Evolutionary conservation across 2,113 vertebrate genomes (phyloP), one percentile per base, ranked within the genome.

Genomic region (Castor canadensis): DNA sequence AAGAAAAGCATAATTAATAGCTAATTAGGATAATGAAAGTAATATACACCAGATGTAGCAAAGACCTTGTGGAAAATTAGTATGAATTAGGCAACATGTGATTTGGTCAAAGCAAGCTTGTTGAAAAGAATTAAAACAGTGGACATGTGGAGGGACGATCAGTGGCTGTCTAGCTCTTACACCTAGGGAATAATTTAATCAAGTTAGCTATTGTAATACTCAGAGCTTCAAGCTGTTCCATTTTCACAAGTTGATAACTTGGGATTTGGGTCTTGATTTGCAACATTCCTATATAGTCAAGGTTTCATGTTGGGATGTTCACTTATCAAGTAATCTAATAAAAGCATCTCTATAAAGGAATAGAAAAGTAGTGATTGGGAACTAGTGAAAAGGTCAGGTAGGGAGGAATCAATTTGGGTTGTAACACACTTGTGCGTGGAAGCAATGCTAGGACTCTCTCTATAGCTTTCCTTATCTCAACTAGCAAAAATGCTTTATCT

Each of bases 1-100:
- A 87, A 98, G 97, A 97, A 98, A 97, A 97, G 95, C 97, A 96
- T 98, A 98, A 99, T 99, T 98, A 99, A 98, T 98, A 98, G 97
- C 96, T 98, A 98, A 98, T 99, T 98, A 97, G 95, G 97, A 93
- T 98, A 98, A 98, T 98, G 95, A 97, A 97, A 98, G 97, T 98
- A 98, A 98, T 98, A 94, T 94, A 95, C 94, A 98, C 96, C 98
- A 99, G 98, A 98, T 99, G 98, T 97, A 98, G 97, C 96, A 93
- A 98, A 98, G 98, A 98, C 97, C 98, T 98, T 97, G 95, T 97
- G 96, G 97, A 98, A 98, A 97, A 98, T 98, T 98, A 97, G 96
- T 97, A 95, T 95, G 96, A 98, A 98, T 98, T 98, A 97, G 92
- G 82, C 98, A 97, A 97, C 97, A 96, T 93, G 96, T 92, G 96